Percentiles rank a stretch among this genome's conserved stretches.
Conservation (phyloP, 1,140 invertebrate genomes). For the Calycopis cecrops region DNA sequence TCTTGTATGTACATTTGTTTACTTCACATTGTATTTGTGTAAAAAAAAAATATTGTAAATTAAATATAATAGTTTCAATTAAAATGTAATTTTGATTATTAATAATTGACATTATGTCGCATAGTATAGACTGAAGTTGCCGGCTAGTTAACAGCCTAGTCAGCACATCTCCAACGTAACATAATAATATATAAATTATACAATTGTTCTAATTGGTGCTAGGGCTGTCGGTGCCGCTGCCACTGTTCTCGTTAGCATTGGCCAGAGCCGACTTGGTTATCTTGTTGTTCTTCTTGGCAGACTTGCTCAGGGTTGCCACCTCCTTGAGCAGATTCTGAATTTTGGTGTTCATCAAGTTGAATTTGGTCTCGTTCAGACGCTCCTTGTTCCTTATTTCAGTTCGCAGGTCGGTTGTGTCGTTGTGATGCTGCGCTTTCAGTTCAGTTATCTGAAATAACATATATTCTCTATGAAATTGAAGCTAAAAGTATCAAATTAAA, state of each 20-base stretch:
- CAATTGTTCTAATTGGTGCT: slow-evolving; percentile 69
- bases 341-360: slow-evolving; percentile 85
- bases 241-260: slow-evolving; percentile 79
- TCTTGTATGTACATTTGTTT: too few species aligned
- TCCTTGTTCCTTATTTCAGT: slow-evolving; percentile 89
- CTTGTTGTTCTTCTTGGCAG: slow-evolving; percentile 79
- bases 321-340: slow-evolving; percentile 88
- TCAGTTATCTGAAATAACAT: slow-evolving; percentile 86
- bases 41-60: too few species aligned
- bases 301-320: slow-evolving; percentile 88
- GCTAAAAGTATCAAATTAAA: too few species aligned
- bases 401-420: slow-evolving; percentile 88
- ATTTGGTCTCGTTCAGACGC: slow-evolving; percentile 87
- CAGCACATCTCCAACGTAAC: background rate
- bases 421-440: slow-evolving; percentile 93
- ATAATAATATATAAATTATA: too few species aligned
- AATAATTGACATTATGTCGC: too few species aligned
- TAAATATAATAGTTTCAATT: too few species aligned
- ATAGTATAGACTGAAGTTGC: too few species aligned
- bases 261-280: slow-evolving; percentile 57
- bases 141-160: too few species aligned
- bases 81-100: too few species aligned
- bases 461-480: too few species aligned
- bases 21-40: too few species aligned
- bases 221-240: slow-evolving; percentile 86